Evolutionary conservation across 2,888 invertebrate species (phyloP), one percentile per base, ranked within the genome.

Genomic region (Caenorhabditis virilis): DNA sequence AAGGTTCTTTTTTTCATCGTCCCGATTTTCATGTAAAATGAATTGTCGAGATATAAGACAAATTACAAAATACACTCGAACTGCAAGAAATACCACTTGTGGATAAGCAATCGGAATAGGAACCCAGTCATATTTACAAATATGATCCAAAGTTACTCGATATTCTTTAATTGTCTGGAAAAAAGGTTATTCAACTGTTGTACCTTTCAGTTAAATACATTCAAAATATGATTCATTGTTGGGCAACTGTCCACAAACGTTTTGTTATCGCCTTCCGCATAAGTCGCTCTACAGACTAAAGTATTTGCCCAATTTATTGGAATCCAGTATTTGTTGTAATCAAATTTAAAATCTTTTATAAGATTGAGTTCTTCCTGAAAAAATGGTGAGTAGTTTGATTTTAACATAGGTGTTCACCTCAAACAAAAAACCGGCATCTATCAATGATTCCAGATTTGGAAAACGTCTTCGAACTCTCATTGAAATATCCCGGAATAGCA

Each of bases 251-350:
- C n/a, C n/a, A n/a, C n/a, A n/a, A n/a, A n/a, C n/a, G n/a, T n/a
- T n/a, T n/a, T n/a, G n/a, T n/a, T n/a, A n/a, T n/a, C n/a, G n/a
- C n/a, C n/a, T n/a, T n/a, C n/a, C n/a, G n/a, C n/a, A n/a, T n/a
- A n/a, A n/a, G n/a, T n/a, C n/a, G n/a, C n/a, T n/a, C 45, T 35
- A 22, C n/a, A n/a, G 4, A 56, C 3, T 6, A 78, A 35, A 1
- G 68, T 33, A 42, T 54, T 76, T 2, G 59, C 60, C 76, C 76
- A 76, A 46, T 76, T 75, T 25, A 72, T 62, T 2, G 76, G 76
- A 33, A 76, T 46, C 76, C 76, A 76, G 46, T 76, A 78, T 49
- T 72, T 74, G 39, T 60, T 60, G 43, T 70, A 76, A 27, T 57
- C 65, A 35, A 60, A 63, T 16, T 60, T 58, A 18, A 61, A 60